Evolutionary conservation across 2,888 invertebrate species (phyloP), one percentile per base, ranked within the genome.

Genomic region (Arge pagana): DNA sequence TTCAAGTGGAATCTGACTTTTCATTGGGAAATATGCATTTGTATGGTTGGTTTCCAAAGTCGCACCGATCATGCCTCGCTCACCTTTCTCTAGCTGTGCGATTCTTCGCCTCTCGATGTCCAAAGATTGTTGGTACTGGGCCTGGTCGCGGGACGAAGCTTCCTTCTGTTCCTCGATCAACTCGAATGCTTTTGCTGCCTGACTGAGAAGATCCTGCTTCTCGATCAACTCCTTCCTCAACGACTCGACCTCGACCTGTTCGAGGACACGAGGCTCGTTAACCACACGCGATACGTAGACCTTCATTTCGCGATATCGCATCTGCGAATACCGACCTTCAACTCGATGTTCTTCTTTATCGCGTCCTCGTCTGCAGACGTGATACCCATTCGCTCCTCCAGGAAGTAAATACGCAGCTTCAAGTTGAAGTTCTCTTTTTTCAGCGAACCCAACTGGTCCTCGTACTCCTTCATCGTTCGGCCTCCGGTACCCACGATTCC

Each of bases 401-500:
- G 81, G 72, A 94, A 92, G 78, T 92, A 96, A 65, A 96, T 89
- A 48, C 94, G 82, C 64, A 96, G 79, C 77, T 95, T 96, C 15
- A 96, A 80, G 77, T 92, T 89, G 71, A 96, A 96, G 76, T 96
- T 96, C 76, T 96, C 96, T 74, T 93, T 94, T 61, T 88, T 86
- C 56, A 96, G 78, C 39, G 84, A 82, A 45, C 85, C 85, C 59
- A 95, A 81, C 73, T 94, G 89, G 74, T 95, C 90, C 72, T 95
- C 94, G 69, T 90, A 89, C 63, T 95, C 94, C 67, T 93, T 93
- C 81, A 95, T 88, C 21, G 90, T 89, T 48, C 89, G 81, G 6
- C 87, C 88, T 42, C 76, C 76, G 2, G 81, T 50, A 7, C 59
- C 59, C 54, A 55, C 21, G 21, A 43, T 43, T 8, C 50, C 50